Evolutionary conservation across 2,888 invertebrate species (phyloP), one percentile per base, ranked within the genome.

Genomic region (Apamea monoglypha): DNA sequence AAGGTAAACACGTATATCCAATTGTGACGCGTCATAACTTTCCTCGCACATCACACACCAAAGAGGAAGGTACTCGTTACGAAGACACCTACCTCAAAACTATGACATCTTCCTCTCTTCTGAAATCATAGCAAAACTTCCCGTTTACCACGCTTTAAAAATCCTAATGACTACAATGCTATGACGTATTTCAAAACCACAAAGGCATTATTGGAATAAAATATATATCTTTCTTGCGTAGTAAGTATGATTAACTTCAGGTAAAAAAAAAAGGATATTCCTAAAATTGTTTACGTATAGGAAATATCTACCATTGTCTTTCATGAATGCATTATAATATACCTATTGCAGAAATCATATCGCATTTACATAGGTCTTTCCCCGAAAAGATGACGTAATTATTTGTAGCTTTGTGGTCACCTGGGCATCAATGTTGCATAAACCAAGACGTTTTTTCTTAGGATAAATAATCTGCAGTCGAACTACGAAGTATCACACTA

Each of bases 101-200:
- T 1, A 53, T 12, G 12, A n/a, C 18, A 32, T 10, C 21, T 36
- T 40, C 6, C 36, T 61, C 16, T 61, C 32, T 47, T 56, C 16
- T 50, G 59, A 50, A 66, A 70, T 66, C 36, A 61, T 25, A 0
- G 32, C 1, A 6, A 61, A 76, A 61, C 16, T 44, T 61, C 18
- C 25, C 14, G 8, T 44, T 67, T 59, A 40, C 16, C 32, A 12
- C 2, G 14, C 47, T 66, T 7, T 44, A 12, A 44, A 76, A 44
- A n/a, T 14, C 4, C 40, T 8, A 16, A 25, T 50, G 25, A 32
- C 59, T 66, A 63, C 21, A 47, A 36, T n/a, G 0, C 21, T 47
- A 16, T 81, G 81, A 85, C 81, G 85, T 44, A 40, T 14, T 10
- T 63, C 18, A 7, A 8, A 29, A 40, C 78, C 59, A 59, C 61